Base-by-base conservation (phyloP, 1,140 invertebrate species). In the Acromyrmex charruanus region DNA sequence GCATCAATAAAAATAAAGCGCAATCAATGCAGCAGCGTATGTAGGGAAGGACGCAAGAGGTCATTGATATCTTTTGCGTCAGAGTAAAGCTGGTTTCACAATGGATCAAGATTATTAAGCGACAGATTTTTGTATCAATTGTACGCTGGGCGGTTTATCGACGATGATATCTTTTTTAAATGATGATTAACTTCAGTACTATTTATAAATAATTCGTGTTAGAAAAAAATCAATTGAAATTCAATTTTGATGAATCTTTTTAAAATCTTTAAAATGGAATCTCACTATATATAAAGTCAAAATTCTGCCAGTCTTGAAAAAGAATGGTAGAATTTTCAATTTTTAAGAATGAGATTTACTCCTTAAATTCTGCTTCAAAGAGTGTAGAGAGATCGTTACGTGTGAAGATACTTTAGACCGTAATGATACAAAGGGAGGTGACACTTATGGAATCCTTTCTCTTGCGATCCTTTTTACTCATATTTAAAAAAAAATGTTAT, bases 31-130 rank as follows among this genome's bases (percentile, higher is more conserved):
- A 80, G 28, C 55, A 80, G 12, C 9, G 28, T 66, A 65, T 4
- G 28, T 55, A 65, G 31, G 44, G 53, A 77, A 59, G 21, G 39
- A 53, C 58, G 63, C 39, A 59, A 10, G 44, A 89, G 79, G 59
- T 89, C 89, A 87, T 90, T 90, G 75, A 80, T 89, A 89, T 77
- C 59, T 89, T 84, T 61, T 51, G 72, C 5, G 18, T 3, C 61
- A 81, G 68, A 90, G 28, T 31, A 31, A 87, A 71, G 66, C 51
- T 16, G 16, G 4, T 84, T 72, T 65, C 35, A 77, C 14, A 28
- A 9, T 44, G 9, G 39, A 44, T 9, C 18, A 5, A 18, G 9
- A 28, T 7, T 18, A 2, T 7, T 18, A 2, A n/a, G 6, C 18
- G 18, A 49, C 3, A 51, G 6, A 79, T 6, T 39, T 7, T 58